Conservation (phyloP, 2,888 invertebrate genomes). For the Embidobia sp. region DNA sequence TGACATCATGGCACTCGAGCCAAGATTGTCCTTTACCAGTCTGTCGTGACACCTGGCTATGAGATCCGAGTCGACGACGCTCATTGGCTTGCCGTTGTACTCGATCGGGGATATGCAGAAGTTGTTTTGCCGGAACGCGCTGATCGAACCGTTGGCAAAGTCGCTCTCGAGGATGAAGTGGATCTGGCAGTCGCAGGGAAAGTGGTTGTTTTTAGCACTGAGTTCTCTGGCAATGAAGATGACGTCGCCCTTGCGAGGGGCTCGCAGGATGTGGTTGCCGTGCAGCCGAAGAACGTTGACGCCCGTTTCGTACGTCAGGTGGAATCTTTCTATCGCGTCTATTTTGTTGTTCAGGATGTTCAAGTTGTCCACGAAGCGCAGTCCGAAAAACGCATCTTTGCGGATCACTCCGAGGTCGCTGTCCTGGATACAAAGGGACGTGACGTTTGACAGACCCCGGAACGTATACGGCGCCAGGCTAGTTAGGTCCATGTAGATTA, state of each 20-base stretch:
- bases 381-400: constrained; percentile 89
- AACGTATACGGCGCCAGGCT: constrained; percentile 88
- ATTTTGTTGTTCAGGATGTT: constrained; percentile 93
- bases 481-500: constrained; percentile 92
- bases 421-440: constrained; percentile 89
- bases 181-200: constrained; percentile 93
- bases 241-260: constrained; percentile 86
- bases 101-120: constrained; percentile 93
- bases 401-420: constrained; percentile 90
- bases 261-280: constrained; percentile 92
- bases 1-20: constrained; percentile 71
- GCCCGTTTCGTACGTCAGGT: constrained; percentile 87
- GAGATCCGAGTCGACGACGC: constrained; percentile 85
- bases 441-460: constrained; percentile 89
- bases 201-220: constrained; percentile 89
- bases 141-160: constrained; percentile 86
- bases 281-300: constrained; percentile 88
- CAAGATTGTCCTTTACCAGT: constrained; percentile 86
- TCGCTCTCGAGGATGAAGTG: constrained; percentile 90
- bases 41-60: constrained; percentile 88
- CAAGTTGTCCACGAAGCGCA: constrained; percentile 87
- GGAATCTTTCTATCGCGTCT: constrained; percentile 89
- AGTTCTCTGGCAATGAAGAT: constrained; percentile 88
- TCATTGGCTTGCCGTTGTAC: constrained; percentile 90
- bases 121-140: constrained; percentile 84